Base-by-base conservation (phyloP, 2,113 vertebrate species). In the Ceratotherium simum region DNA sequence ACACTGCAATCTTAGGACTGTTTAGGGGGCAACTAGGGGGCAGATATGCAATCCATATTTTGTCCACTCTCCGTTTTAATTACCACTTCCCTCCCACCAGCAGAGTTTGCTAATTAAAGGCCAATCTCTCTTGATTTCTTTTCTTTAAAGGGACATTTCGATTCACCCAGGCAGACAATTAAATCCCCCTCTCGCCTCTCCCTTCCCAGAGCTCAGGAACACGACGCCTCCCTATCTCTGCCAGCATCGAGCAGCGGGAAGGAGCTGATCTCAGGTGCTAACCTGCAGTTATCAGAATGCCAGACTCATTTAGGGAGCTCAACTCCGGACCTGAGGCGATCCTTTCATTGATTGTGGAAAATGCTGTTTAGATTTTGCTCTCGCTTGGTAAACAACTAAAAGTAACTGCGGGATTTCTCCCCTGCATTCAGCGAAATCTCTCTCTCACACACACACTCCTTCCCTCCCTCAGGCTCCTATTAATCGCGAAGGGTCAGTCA, bases 261-360 rank as follows among this genome's bases (percentile, higher is more conserved):
- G 94, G 46, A 94, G 86, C 96, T 98, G 98, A 97, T 97, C 96
- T 97, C 95, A 93, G 97, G 97, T 97, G 97, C 96, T 98, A 97
- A 98, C 97, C 97, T 96, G 97, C 95, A 86, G 83, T 98, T 98
- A 97, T 97, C 97, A 97, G 97, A 91, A 95, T 75, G 90, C 98
- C 93, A 92, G 95, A 36, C 97, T 98, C 97, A 97, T 97, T 98
- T 96, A 97, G 97, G 90, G 86, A 97, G 97, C 83, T 97, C 97
- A 96, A 82, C 89, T 93, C 95, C 84, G 96, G 90, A 97, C 97
- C 96, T 0, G 60, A 97, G 86, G 72, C 31, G 54, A 95, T 83
- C 90, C 81, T 65, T 94, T 90, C 97, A 98, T 90, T 96, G 98
- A 98, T 97, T 96, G 96, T 84, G 27, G 73, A 95, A 95, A 98